phyloP scores from a whole-genome alignment of 2,888 invertebrate species.

The Ephialtes manifestator region DNA sequence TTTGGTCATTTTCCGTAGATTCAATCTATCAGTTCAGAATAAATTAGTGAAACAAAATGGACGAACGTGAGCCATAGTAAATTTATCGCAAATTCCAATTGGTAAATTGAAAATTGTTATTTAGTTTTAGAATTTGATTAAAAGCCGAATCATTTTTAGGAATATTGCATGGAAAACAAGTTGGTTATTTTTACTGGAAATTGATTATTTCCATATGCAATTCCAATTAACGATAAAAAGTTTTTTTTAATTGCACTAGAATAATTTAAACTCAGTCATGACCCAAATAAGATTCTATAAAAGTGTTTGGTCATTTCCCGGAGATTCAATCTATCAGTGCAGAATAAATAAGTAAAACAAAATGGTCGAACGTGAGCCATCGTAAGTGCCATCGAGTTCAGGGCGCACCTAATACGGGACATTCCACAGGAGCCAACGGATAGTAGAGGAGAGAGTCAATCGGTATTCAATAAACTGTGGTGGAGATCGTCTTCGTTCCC shows the following conservation, averaged over 20 bases:
- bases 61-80: neutral
- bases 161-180: neutral
- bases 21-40: neutral
- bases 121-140: neutral
- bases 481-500: conserved; percentile 21
- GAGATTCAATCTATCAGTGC: neutral
- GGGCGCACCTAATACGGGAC: conserved; percentile 34
- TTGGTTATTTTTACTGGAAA: neutral
- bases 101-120: neutral
- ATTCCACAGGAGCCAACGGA: conserved; percentile 30
- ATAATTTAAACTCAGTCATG: neutral
- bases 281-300: neutral
- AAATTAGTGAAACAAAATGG: neutral
- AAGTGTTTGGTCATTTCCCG: neutral
- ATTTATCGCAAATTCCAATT: neutral
- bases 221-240: neutral
- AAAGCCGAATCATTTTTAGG: neutral
- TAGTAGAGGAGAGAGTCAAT: conserved; percentile 18
- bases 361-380: neutral
- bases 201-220: neutral
- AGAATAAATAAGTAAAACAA: neutral
- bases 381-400: conserved; percentile 28
- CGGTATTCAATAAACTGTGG: conserved; percentile 45
- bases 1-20: neutral
- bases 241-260: too few relatives aligned